phyloP scores from a whole-genome alignment of 1,140 invertebrate species.

The Halesus radiatus region DNA sequence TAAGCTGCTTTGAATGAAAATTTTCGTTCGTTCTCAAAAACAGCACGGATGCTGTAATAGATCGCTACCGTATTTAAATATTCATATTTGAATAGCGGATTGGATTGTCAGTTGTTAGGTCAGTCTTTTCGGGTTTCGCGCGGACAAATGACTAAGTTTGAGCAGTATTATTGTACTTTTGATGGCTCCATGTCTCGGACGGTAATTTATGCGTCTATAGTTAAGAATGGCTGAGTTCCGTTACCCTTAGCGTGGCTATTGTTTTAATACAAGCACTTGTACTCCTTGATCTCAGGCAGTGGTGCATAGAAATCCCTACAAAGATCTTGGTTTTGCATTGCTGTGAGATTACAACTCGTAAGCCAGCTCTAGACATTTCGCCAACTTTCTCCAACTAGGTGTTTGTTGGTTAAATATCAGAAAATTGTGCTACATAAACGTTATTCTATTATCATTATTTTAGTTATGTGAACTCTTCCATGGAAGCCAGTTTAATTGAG shows the following conservation, averaged over 20 bases:
- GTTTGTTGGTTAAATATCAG: no score
- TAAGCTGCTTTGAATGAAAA: slow-evolving; percentile 37
- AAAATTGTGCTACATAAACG: no score
- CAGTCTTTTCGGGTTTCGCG: neutral
- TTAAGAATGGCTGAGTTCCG: neutral
- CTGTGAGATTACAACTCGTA: no score
- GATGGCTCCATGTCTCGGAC: slow-evolving; percentile 18
- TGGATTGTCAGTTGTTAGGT: slow-evolving; percentile 5
- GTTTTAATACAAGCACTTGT: neutral
- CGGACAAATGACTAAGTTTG: slow-evolving; percentile 18
- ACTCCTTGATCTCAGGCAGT: no score
- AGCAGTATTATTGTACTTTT: slow-evolving; percentile 46
- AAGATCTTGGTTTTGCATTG: no score
- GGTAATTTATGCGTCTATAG: slow-evolving; percentile 39
- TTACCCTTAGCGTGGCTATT: neutral
- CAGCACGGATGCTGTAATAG: slow-evolving; percentile 42
- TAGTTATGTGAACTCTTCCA: no score
- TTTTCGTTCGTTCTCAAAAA: slow-evolving; percentile 31
- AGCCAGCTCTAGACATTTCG: no score
- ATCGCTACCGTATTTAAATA: slow-evolving; percentile 54
- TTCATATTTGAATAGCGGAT: slow-evolving; percentile 8
- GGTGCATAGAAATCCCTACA: no score
- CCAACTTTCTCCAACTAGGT: no score
- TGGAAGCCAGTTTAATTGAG: no score
- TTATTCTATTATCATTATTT: no score